Conservation (phyloP, 2,113 vertebrate genomes). For the Alligator sinensis region DNA sequence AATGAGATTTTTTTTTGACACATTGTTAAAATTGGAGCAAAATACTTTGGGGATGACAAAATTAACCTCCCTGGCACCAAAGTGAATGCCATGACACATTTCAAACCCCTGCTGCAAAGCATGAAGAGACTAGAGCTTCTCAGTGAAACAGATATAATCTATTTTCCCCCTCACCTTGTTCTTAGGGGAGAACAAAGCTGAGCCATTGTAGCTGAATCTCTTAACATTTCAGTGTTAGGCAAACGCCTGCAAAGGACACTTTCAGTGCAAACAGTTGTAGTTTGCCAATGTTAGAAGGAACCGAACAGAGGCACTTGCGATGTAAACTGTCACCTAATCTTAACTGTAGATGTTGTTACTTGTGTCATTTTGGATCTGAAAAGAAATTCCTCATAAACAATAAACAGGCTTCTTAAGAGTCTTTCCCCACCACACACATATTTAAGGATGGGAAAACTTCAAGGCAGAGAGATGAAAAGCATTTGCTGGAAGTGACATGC, state of each 20-base stretch:
- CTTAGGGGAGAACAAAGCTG: not conserved
- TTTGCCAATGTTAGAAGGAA: not conserved
- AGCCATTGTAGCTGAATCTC: not conserved
- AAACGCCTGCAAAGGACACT: not conserved
- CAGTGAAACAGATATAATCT: not conserved
- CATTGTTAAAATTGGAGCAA: not conserved
- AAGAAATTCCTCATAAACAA: not conserved
- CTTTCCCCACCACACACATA: not conserved
- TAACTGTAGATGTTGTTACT: not conserved
- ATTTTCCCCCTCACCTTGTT: not conserved
- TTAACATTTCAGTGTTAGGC: not conserved
- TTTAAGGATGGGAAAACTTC: rapidly evolving
- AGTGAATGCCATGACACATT: not conserved
- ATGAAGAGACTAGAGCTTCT: not conserved
- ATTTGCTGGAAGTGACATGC: not conserved
- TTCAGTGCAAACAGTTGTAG: not conserved
- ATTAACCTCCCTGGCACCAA: rapidly evolving
- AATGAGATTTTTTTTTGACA: not conserved
- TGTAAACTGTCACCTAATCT: not conserved
- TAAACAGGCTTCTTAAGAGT: not conserved
- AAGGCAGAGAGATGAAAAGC: not conserved
- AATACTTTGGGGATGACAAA: not conserved
- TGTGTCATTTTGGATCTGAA: not conserved
- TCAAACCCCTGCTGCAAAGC: not conserved
- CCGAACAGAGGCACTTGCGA: not conserved